Percentiles rank a stretch among this genome's conserved stretches.
phyloP scores from a whole-genome alignment of 2,888 invertebrate species.

The Meliscaeva auricollis region DNA sequence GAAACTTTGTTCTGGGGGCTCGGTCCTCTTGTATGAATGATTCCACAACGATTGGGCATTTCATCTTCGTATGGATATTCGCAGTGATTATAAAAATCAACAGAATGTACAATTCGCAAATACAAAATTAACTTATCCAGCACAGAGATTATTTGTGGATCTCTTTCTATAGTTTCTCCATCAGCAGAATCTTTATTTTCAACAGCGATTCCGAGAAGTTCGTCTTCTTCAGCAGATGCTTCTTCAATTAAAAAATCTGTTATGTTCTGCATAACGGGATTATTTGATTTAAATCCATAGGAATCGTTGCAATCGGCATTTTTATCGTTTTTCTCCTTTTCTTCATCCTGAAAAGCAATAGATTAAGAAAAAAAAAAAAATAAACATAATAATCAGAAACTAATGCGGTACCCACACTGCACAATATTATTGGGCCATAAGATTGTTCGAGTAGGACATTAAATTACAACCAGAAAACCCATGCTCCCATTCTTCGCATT shows the following conservation, averaged over 20 bases:
- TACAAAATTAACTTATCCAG: conserved; percentile 94
- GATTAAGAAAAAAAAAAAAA: too few relatives aligned
- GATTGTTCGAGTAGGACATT: too few relatives aligned
- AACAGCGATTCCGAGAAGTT: conserved; percentile 89
- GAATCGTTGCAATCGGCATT: conserved; percentile 62
- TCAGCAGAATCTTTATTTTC: conserved; percentile 84
- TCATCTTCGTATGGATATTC: conserved; percentile 99
- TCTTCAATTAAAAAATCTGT: conserved; percentile 99
- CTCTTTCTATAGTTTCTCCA: conserved; percentile 88
- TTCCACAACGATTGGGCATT: conserved; percentile 99
- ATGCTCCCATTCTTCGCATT: too few relatives aligned
- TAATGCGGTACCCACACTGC: too few relatives aligned
- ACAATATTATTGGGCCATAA: too few relatives aligned
- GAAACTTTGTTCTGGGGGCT: conserved; percentile 92
- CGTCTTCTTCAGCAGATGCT: conserved; percentile 99
- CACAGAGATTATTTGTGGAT: conserved; percentile 89
- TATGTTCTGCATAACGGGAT: conserved; percentile 98
- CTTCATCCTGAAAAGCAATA: conserved; percentile 60
- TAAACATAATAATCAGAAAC: too few relatives aligned
- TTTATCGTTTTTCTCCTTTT: conserved; percentile 43
- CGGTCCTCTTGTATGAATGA: conserved; percentile 97
- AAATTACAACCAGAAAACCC: too few relatives aligned
- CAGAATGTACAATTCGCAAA: conserved; percentile 97
- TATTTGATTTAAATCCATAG: conserved; percentile 91
- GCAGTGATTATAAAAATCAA: conserved; percentile 99